Conservation (phyloP, 64 coral and sea anemone genomes). For the Cladopsammia gracilis region DNA sequence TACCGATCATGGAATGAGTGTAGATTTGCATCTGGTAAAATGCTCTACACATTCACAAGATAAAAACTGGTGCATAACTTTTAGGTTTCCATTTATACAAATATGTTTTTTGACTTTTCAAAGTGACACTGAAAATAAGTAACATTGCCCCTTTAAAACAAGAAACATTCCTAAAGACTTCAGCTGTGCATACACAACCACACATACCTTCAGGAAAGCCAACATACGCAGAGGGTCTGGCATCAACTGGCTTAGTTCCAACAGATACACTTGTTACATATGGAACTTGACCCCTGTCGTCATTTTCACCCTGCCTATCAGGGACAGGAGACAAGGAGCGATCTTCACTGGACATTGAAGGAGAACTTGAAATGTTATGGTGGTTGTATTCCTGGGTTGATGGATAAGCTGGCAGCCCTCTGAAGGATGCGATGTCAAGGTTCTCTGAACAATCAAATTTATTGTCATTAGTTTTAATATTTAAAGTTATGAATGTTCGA, state of each 20-base stretch:
- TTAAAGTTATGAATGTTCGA: too few species aligned
- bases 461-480: too few species aligned
- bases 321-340: background rate
- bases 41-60: too few species aligned
- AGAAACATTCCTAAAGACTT: too few species aligned
- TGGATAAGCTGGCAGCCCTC: conserved; percentile 65
- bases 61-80: too few species aligned
- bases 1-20: too few species aligned
- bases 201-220: conserved; percentile 37
- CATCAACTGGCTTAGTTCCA: conserved; percentile 9
- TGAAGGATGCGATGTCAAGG: conserved; percentile 88
- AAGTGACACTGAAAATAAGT: too few species aligned
- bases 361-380: conserved; percentile 13
- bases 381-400: background rate
- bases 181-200: background rate
- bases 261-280: conserved; percentile 24
- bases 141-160: too few species aligned
- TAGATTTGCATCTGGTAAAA: too few species aligned
- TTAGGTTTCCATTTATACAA: too few species aligned
- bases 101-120: too few species aligned
- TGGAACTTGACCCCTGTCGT: background rate
- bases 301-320: background rate
- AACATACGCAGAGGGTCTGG: conserved; percentile 23
- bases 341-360: conserved; percentile 12
- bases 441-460: conserved; percentile 58